A percentile compares a stretch with the other conserved stretches of the same genome.
These are phyloP conservation scores for Dendrocincla tyrannina DNA, from an alignment of 2,797 vertebrate species.

Conservation along the genomic window DNA sequence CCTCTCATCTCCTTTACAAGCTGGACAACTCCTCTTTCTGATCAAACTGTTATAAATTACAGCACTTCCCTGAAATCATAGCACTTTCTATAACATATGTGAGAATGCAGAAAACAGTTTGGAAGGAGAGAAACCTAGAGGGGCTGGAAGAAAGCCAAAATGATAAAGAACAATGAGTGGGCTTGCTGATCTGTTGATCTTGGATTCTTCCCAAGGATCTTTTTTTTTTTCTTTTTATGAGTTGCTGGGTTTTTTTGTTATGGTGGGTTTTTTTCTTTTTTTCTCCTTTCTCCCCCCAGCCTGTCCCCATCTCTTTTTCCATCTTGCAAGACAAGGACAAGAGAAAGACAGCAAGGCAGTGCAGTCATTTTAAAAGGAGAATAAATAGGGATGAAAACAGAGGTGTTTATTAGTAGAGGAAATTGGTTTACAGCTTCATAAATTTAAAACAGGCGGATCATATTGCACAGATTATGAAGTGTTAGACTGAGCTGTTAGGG, in stretches of 20 bases:
- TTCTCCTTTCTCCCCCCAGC: neutral
- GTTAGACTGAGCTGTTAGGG: neutral
- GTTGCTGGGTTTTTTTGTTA: neutral
- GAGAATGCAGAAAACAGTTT: constrained; percentile 50
- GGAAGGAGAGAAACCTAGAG: constrained; percentile 37
- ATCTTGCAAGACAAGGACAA: constrained; percentile 1
- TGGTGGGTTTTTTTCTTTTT: neutral
- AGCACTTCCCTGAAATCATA: constrained; percentile 1
- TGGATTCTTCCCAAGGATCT: constrained; percentile 45
- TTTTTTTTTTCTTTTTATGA: neutral
- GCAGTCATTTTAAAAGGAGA: neutral
- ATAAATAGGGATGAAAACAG: constrained; percentile 28
- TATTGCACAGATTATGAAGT: constrained; percentile 7
- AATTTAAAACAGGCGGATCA: constrained; percentile 38
- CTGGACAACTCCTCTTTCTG: neutral
- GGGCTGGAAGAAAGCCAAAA: constrained; percentile 47
- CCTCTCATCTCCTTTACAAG: neutral
- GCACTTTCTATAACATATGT: constrained; percentile 46
- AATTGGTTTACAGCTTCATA: constrained; percentile 57
- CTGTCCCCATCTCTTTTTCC: neutral
- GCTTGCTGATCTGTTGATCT: constrained; percentile 66
- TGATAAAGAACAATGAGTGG: constrained; percentile 59
- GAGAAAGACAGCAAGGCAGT: constrained; percentile 3
- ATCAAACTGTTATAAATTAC: constrained; percentile 24
- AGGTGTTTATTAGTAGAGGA: constrained; percentile 48